Evolutionary conservation across 1,140 invertebrate species (phyloP).

Genomic region (Macrosteles quadrilineatus): DNA sequence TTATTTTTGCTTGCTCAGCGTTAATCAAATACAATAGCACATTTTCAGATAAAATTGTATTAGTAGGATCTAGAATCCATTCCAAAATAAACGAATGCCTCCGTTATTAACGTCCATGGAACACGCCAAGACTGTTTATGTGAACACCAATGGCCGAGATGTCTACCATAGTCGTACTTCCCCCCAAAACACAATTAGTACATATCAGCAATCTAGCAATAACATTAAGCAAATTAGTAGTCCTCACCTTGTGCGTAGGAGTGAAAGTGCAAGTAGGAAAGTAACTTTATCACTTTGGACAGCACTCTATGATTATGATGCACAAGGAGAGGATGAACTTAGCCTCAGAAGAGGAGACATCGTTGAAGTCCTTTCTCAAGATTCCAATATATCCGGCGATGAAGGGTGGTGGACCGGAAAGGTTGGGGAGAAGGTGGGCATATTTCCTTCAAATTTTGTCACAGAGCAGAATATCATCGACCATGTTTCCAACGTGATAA

Average conservation of each 20-base stretch:
- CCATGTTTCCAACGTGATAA: conserved; percentile 62
- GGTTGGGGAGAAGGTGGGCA: conserved; percentile 84
- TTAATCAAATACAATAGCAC: not conserved
- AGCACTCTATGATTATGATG: conserved; percentile 89
- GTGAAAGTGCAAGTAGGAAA: conserved; percentile 30
- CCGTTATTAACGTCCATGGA: conserved; percentile 49
- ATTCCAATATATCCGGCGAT: conserved; percentile 93
- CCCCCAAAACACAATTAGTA: conserved; percentile 8
- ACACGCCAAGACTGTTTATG: conserved; percentile 43
- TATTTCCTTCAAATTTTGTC: conserved; percentile 92
- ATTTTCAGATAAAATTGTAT: conserved; percentile 15
- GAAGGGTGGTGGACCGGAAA: conserved; percentile 98
- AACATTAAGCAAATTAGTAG: conserved; percentile 9
- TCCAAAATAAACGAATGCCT: conserved; percentile 47
- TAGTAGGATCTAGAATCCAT: conserved; percentile 42
- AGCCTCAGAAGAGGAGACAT: conserved; percentile 81
- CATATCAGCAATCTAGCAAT: conserved; percentile 8
- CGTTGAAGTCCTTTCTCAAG: conserved; percentile 89
- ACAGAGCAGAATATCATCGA: conserved; percentile 63
- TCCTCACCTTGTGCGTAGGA: conserved; percentile 31
- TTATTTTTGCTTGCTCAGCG: not conserved
- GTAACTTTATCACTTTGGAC: conserved; percentile 63
- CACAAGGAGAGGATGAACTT: conserved; percentile 90
- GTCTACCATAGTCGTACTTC: conserved; percentile 30
- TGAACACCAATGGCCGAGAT: conserved; percentile 41